Base-by-base conservation (phyloP, 2,888 invertebrate genomes). In the Hirudinaria manillensis region DNA sequence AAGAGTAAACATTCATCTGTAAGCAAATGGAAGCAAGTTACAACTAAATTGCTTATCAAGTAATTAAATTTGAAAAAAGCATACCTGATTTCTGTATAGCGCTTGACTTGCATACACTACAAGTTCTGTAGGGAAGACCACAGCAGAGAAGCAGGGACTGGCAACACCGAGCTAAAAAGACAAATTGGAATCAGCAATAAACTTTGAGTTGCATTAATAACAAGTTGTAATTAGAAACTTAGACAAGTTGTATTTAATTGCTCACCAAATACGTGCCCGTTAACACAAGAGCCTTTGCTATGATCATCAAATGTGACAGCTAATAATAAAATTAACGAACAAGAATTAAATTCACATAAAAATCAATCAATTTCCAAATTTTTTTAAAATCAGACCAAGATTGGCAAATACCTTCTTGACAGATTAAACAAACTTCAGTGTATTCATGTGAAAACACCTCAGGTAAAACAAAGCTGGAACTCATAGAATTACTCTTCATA, bases 221-320 rank as follows among this genome's bases (percentile, higher is more conserved):
- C 1, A 45, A 45, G 10, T 45, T 16, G 45, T 16, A 16, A 45
- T 45, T 10, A 16, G 13, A 45, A 45, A n/a, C n/a, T n/a, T n/a
- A n/a, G n/a, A n/a, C n/a, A n/a, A n/a, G n/a, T n/a, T n/a, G n/a
- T n/a, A n/a, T n/a, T n/a, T n/a, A n/a, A n/a, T n/a, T n/a, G n/a
- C 61, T 19, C 29, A 61, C 61, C 61, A 27, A 61, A 27, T 16
- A 27, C 29, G 19, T 61, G 61, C 29, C 24, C 61, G n/a, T 61
- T 61, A 27, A 27, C 13, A 61, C 61, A 61, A 61, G 61, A 27
- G 24, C 61, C 61, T 29, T 27, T 61, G 24, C 29, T 61, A 16
- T 61, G 61, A 19, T 29, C 29, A 27, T 61, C 61, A 61, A 61
- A 61, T n/a, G 7, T 61, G 29, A 61, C 61, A 61, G 24, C 61